These are phyloP conservation scores for Zootoca vivipara DNA, from an alignment of 2,113 vertebrate species.

Conservation along the genomic window DNA sequence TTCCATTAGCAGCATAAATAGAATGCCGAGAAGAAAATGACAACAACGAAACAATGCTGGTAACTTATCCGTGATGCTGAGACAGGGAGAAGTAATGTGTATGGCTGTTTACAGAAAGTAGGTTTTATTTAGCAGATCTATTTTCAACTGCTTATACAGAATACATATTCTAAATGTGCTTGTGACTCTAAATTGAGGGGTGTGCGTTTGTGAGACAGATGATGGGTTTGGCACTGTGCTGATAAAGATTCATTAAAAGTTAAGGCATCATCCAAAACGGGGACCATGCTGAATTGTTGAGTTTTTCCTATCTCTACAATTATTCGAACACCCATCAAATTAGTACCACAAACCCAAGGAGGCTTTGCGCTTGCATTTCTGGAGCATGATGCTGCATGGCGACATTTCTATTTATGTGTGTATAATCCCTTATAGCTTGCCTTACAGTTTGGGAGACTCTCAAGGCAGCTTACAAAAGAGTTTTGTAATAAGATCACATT, in stretches of 20 bases:
- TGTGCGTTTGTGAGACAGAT: slow-evolving; percentile 33
- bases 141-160: slow-evolving; percentile 48
- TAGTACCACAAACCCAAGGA: not conserved
- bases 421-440: not conserved
- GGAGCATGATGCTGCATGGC: not conserved
- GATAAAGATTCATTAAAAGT: slow-evolving; percentile 52
- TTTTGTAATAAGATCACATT: too few relatives aligned
- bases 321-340: not conserved
- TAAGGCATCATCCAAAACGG: slow-evolving; percentile 6
- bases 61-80: slow-evolving; percentile 47
- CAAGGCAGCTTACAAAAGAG: not conserved
- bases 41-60: slow-evolving; percentile 28
- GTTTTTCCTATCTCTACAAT: not conserved
- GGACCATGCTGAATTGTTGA: not conserved
- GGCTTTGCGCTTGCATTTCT: not conserved
- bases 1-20: slow-evolving; percentile 46
- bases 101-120: slow-evolving; percentile 58
- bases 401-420: not conserved
- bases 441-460: not conserved
- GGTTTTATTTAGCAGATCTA: slow-evolving; percentile 52
- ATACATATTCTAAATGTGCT: slow-evolving; percentile 25
- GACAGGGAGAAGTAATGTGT: slow-evolving; percentile 50
- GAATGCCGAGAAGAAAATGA: slow-evolving; percentile 35
- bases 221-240: slow-evolving; percentile 29
- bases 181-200: slow-evolving; percentile 16